A percentile compares a stretch with the other conserved stretches of the same genome.
Conservation (phyloP, 2,797 vertebrate species). For the Chromobotia macracanthus region DNA sequence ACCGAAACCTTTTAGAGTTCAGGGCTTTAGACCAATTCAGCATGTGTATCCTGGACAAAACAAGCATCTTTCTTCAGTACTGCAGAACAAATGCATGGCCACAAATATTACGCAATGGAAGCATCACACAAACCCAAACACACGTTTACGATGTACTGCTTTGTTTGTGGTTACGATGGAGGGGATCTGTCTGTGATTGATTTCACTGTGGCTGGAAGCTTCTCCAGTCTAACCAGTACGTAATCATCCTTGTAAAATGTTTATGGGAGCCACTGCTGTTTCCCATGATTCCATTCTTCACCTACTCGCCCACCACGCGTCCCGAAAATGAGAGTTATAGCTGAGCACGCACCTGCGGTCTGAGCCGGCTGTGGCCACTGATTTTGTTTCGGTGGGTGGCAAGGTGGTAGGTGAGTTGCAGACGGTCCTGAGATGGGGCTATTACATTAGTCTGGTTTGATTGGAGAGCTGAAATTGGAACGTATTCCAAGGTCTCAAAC, state of each 20-base stretch:
- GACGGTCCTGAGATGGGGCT: slow-evolving; percentile 40
- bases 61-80: slow-evolving; percentile 51
- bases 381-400: slow-evolving; percentile 37
- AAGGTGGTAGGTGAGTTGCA: slow-evolving; percentile 28
- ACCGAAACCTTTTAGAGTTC: neutral
- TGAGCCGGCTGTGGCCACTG: slow-evolving; percentile 37
- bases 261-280: slow-evolving; percentile 55
- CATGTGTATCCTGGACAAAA: neutral
- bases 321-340: slow-evolving; percentile 59
- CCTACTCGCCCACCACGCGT: slow-evolving; percentile 30
- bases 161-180: slow-evolving; percentile 17
- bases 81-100: slow-evolving; percentile 21
- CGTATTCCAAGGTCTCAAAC: slow-evolving; percentile 58
- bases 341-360: slow-evolving; percentile 58
- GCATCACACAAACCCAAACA: slow-evolving; percentile 34
- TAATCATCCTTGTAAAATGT: slow-evolving; percentile 63
- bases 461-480: slow-evolving; percentile 59
- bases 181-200: slow-evolving; percentile 38
- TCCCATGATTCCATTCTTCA: slow-evolving; percentile 55
- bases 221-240: slow-evolving; percentile 53
- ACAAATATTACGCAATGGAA: slow-evolving; percentile 58
- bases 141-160: neutral
- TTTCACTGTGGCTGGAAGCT: slow-evolving; percentile 28
- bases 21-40: neutral
- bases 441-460: slow-evolving; percentile 58